Percentiles rank a stretch among this genome's conserved stretches.
Evolutionary conservation across 2,113 vertebrate genomes (phyloP).

Genomic region (Canis aureus): DNA sequence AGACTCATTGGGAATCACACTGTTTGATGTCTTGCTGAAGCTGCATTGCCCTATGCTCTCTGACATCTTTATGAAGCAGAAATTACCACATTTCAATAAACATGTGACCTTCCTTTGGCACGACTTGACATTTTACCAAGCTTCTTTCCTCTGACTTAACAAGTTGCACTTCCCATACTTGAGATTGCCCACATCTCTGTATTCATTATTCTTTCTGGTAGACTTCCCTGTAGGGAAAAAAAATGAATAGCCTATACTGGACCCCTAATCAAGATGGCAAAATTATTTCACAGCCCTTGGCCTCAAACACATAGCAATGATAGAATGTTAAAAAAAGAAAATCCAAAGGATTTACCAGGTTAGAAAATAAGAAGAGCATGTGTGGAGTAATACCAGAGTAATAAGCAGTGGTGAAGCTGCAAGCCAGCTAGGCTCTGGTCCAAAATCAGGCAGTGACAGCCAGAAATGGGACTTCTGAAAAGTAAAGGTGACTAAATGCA

Average conservation of each 20-base stretch:
- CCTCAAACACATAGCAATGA: background rate
- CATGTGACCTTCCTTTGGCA: background rate
- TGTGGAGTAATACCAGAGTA: background rate
- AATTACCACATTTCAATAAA: background rate
- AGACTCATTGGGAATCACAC: background rate
- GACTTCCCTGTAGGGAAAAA: background rate
- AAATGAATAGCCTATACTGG: background rate
- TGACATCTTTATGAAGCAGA: background rate
- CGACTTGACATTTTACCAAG: background rate
- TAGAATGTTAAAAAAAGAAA: background rate
- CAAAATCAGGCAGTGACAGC: background rate
- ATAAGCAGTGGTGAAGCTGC: background rate
- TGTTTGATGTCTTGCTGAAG: background rate
- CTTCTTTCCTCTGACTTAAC: background rate
- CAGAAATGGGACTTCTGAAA: background rate
- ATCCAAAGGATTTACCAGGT: background rate
- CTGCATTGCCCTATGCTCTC: background rate
- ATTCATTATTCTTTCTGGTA: background rate
- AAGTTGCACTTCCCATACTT: background rate
- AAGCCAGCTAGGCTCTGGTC: background rate
- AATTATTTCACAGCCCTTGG: background rate
- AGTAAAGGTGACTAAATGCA: background rate
- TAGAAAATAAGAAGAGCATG: background rate
- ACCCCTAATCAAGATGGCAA: background rate
- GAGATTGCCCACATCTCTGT: background rate